A percentile compares a stretch with the other conserved stretches of the same genome.
Conservation (phyloP, 2,888 invertebrate genomes). For the Nipponacmea schrenckii region DNA sequence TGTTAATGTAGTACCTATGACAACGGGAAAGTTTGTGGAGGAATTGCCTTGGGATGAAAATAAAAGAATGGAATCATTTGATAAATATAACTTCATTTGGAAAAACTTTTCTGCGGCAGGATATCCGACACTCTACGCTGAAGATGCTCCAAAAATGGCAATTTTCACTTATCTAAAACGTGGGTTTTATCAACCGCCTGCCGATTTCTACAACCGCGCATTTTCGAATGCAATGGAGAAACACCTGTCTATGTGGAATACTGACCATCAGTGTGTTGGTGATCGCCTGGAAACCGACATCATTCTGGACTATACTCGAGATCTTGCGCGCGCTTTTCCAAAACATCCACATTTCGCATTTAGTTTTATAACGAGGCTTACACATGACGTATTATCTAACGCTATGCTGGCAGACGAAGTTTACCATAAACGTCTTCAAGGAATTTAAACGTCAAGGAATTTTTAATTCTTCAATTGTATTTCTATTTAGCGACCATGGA, state of each 20-base stretch:
- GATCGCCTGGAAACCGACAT: constrained; percentile 77
- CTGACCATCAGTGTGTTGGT: constrained; percentile 74
- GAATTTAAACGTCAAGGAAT: constrained; percentile 62
- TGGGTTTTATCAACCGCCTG: constrained; percentile 81
- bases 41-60: constrained; percentile 42
- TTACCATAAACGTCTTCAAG: constrained; percentile 74
- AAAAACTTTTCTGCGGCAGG: constrained; percentile 79
- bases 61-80: constrained; percentile 35
- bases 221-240: constrained; percentile 74
- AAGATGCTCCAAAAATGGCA: constrained; percentile 83
- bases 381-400: constrained; percentile 86
- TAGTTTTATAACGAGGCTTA: constrained; percentile 85
- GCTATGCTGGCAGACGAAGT: constrained; percentile 79
- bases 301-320: constrained; percentile 74
- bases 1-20: constrained; percentile 85
- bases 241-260: constrained; percentile 52
- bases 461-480: constrained; percentile 52
- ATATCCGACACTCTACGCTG: constrained; percentile 83
- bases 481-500: constrained; percentile 86
- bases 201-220: constrained; percentile 85
- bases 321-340: constrained; percentile 74
- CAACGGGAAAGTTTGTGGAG: constrained; percentile 68
- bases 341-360: constrained; percentile 80
- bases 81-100: constrained; percentile 81
- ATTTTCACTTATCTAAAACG: constrained; percentile 83